phyloP scores from a whole-genome alignment of 2,797 vertebrate species.

The Acomys russatus region DNA sequence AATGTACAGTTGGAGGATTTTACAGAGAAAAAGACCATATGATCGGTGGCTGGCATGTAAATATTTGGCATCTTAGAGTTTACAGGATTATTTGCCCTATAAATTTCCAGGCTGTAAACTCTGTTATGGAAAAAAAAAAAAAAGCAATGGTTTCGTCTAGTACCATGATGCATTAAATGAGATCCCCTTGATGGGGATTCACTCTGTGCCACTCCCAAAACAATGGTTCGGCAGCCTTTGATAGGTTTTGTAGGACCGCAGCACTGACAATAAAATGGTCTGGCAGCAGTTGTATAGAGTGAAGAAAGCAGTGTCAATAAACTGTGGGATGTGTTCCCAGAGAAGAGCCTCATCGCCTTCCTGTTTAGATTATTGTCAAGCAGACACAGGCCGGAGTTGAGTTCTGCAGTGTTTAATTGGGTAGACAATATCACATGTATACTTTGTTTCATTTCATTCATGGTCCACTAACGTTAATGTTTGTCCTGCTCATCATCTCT shows the following conservation, averaged over 20 bases:
- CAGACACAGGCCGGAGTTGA: background rate
- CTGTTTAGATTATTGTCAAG: constrained; percentile 42
- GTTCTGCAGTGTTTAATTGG: constrained; percentile 31
- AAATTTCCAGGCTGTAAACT: constrained; percentile 42
- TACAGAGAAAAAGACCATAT: constrained; percentile 41
- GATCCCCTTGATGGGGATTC: background rate
- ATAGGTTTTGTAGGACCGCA: background rate
- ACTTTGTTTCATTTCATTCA: constrained; percentile 37
- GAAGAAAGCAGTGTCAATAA: constrained; percentile 69
- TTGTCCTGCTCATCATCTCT: background rate
- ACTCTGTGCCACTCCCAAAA: background rate
- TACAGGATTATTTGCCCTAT: constrained; percentile 20
- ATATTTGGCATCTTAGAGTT: constrained; percentile 60
- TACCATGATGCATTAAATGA: background rate
- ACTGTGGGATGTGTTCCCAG: constrained; percentile 66
- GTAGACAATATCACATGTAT: background rate
- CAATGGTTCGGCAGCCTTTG: background rate
- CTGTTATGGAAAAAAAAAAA: constrained; percentile 16
- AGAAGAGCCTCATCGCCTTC: constrained; percentile 56
- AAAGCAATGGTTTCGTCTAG: background rate
- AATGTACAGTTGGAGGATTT: constrained; percentile 45
- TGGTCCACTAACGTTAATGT: background rate
- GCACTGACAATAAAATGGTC: constrained; percentile 59
- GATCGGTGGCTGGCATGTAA: constrained; percentile 51
- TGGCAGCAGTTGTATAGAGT: background rate